phyloP scores from a whole-genome alignment of 2,797 vertebrate species.

The Rhadinocentrus ornatus region DNA sequence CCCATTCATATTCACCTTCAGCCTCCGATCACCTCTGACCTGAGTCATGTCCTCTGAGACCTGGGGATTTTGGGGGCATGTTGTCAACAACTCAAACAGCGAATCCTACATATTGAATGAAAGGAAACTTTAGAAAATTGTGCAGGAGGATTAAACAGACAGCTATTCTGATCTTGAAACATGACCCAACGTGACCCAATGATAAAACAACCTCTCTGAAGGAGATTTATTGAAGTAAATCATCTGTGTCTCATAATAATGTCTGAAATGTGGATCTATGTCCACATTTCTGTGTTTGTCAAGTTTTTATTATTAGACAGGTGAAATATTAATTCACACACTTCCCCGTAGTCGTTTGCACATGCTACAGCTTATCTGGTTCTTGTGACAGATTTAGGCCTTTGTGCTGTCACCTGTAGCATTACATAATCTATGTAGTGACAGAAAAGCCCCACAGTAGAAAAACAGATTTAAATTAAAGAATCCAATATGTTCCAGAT shows the following conservation, averaged over 20 bases:
- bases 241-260: background rate
- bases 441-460: slow-evolving; percentile 60
- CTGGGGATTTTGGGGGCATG: slow-evolving; percentile 37
- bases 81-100: slow-evolving; percentile 52
- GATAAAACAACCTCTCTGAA: slow-evolving; percentile 23
- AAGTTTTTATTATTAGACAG: slow-evolving; percentile 17
- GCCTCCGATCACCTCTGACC: slow-evolving; percentile 62
- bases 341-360: slow-evolving; percentile 35
- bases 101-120: slow-evolving; percentile 45
- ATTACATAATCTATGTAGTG: slow-evolving; percentile 72
- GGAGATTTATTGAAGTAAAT: slow-evolving; percentile 28
- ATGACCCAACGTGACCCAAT: slow-evolving; percentile 40
- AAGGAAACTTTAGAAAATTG: slow-evolving; percentile 17
- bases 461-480: slow-evolving; percentile 75
- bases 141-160: slow-evolving; percentile 31
- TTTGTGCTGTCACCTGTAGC: slow-evolving; percentile 69
- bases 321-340: slow-evolving; percentile 45
- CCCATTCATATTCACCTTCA: slow-evolving; percentile 59
- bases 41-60: slow-evolving; percentile 43
- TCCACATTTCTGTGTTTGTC: slow-evolving; percentile 1
- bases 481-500: slow-evolving; percentile 74
- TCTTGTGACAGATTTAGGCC: slow-evolving; percentile 74
- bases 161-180: slow-evolving; percentile 38
- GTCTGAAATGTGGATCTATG: background rate
- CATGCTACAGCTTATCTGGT: slow-evolving; percentile 71